Conservation (phyloP, 2,797 vertebrate genomes). For the Schizopygopsis pylzovi region DNA sequence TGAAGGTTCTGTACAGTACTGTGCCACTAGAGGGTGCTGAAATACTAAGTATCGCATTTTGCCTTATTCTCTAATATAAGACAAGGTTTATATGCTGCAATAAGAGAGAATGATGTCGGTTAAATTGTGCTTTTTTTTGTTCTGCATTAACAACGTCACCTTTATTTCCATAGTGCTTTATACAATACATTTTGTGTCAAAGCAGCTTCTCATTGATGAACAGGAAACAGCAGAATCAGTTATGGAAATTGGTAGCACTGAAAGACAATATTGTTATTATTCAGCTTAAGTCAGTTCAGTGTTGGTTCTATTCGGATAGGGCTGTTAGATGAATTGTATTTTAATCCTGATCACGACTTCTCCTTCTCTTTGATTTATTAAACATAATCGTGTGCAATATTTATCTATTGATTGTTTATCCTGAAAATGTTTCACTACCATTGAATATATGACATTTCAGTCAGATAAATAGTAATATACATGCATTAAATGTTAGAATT, state of each 20-base stretch:
- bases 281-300: neutral
- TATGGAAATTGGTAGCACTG: neutral
- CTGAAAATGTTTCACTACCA: neutral
- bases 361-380: neutral
- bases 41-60: slow-evolving; percentile 14
- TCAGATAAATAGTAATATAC: slow-evolving; percentile 20
- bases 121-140: neutral
- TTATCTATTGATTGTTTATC: neutral
- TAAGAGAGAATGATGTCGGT: neutral
- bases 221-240: neutral
- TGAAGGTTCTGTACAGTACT: neutral
- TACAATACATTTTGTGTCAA: neutral
- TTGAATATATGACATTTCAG: neutral
- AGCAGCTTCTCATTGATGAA: neutral
- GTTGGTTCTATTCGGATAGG: neutral
- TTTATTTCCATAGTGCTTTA: neutral
- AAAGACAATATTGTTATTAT: neutral
- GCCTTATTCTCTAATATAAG: neutral
- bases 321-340: neutral
- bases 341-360: neutral
- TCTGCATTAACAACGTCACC: neutral
- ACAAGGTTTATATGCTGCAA: neutral
- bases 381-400: neutral
- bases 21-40: slow-evolving; percentile 49
- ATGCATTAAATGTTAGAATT: neutral